These are phyloP conservation scores for Deroplatys truncata DNA, from an alignment of 2,888 invertebrate genomes.

Conservation along the genomic window DNA sequence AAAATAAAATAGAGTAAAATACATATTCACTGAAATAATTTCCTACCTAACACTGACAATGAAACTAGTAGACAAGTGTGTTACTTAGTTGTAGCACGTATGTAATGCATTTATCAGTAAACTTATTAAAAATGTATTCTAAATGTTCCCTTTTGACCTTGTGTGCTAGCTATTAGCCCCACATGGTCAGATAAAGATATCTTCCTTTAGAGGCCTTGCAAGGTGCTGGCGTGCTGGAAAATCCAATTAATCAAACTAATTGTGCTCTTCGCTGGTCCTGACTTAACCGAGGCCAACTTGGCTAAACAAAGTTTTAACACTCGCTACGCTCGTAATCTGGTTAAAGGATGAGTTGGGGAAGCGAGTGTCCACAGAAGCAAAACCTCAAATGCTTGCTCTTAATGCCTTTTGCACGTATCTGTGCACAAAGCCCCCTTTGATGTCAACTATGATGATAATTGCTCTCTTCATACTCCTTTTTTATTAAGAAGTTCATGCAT, in stretches of 20 bases:
- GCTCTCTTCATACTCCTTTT: not conserved
- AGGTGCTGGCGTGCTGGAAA: not conserved
- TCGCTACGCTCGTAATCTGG: not conserved
- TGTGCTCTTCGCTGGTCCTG: not conserved
- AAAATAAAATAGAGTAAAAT: too few species aligned
- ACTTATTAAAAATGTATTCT: too few species aligned
- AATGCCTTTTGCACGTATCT: too few species aligned
- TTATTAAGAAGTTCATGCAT: not conserved
- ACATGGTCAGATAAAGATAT: not conserved
- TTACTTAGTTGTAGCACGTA: too few species aligned
- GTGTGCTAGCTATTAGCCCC: too few species aligned
- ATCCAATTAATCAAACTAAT: not conserved
- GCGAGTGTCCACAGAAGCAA: not conserved
- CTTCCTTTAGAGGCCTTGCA: not conserved
- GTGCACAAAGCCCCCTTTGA: not conserved
- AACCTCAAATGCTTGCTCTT: not conserved
- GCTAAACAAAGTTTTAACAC: not conserved
- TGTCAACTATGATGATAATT: not conserved
- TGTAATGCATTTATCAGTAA: too few species aligned
- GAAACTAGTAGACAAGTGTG: too few species aligned
- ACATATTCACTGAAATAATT: too few species aligned
- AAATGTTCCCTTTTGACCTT: too few species aligned
- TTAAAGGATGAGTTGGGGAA: not conserved
- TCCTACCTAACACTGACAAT: too few species aligned
- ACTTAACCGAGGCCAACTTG: not conserved